Evolutionary conservation across 2,888 invertebrate species (phyloP), one percentile per base, ranked within the genome.

Genomic region (Macrosoma leucophasiata): DNA sequence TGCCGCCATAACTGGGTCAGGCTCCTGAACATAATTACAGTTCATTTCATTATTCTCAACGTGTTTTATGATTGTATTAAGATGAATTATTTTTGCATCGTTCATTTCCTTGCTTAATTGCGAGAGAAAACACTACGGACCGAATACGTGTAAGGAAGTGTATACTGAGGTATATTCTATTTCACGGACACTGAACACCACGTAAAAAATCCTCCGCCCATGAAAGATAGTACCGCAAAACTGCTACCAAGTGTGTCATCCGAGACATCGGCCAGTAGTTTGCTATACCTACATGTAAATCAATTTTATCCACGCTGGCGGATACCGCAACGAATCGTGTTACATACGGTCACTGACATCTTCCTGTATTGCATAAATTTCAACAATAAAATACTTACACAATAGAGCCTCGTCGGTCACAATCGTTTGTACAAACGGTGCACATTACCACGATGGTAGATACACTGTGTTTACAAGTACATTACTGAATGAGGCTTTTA

Each of bases 261-360:
- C 40, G 44, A 51, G 41, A 43, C 43, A 34, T 36, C 30, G 42
- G 40, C 33, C 28, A n/a, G 36, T 42, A 36, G 47, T 48, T 41
- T 52, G 13, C 9, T 57, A 61, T 51, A 50, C 54, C 52, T 48
- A 45, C 53, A 58, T 56, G 57, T 63, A 68, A 75, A 74, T 75
- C 71, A 76, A 72, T 74, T 73, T 73, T 68, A 62, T 65, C 64
- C 63, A 62, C 65, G 60, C 61, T 63, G 51, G 62, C 58, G 70
- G 63, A 75, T 66, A 74, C 69, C 72, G 58, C 66, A 66, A 45
- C 69, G 73, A 74, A 72, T 76, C 69, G 50, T 50, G 65, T 76
- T 75, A 75, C 74, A 57, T 66, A 67, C 72, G 73, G 76, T 73
- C 75, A 73, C 66, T 74, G 73, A 69, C 76, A 66, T 72, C 63